These are phyloP conservation scores for Orbicella faveolata DNA, from an alignment of 64 coral and sea anemone species.

Conservation along the genomic window DNA sequence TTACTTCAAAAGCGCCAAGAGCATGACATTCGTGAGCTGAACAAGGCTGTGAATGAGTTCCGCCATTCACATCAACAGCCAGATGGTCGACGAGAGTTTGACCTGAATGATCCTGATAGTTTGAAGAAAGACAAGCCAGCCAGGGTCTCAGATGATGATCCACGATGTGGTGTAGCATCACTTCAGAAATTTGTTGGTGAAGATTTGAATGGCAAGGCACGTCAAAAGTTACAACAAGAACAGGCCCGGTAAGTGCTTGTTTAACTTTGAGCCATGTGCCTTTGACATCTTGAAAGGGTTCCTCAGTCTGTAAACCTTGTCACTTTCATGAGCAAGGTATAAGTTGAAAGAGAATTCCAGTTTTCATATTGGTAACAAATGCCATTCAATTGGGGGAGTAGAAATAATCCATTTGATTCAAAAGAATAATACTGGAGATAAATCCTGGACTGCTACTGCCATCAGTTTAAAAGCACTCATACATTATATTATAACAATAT, in stretches of 20 bases:
- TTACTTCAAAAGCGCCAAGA: constrained; percentile 91
- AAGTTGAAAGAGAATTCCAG: no score
- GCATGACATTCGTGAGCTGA: constrained; percentile 91
- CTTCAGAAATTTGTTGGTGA: constrained; percentile 97
- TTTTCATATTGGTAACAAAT: no score
- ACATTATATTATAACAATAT: no score
- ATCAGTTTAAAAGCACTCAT: no score
- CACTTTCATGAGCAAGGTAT: no score
- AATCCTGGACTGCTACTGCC: no score
- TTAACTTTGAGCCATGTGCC: background rate
- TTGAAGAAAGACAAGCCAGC: constrained; percentile 99
- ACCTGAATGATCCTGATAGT: constrained; percentile 96
- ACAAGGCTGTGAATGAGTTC: constrained; percentile 89
- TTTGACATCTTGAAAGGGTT: no score
- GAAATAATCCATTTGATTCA: no score
- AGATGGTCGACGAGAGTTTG: constrained; percentile 83
- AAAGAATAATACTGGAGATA: no score
- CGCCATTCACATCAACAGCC: constrained; percentile 77
- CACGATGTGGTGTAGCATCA: constrained; percentile 88
- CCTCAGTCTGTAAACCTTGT: no score
- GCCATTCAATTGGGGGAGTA: no score
- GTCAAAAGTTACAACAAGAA: constrained; percentile 89
- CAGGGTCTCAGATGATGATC: constrained; percentile 96
- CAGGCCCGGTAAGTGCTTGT: constrained; percentile 72
- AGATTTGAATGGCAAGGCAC: constrained; percentile 81